Percentiles rank a stretch among this genome's conserved stretches.
Conservation (phyloP, 2,797 vertebrate species). For the Ctenosaura bakeri region DNA sequence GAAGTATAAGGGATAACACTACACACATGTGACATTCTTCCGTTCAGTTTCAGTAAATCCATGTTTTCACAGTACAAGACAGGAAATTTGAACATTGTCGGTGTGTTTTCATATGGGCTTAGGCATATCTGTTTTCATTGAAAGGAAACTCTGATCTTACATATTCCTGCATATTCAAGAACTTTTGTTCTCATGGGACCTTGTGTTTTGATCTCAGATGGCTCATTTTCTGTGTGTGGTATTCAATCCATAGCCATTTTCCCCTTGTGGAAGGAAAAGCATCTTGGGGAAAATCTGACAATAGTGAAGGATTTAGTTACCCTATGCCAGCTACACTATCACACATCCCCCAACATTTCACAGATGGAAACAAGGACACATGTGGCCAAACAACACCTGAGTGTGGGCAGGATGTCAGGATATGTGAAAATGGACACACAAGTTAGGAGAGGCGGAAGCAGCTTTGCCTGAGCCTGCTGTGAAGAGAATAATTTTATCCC, state of each 20-base stretch:
- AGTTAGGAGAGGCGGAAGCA: too few relatives aligned
- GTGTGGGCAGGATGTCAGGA: too few relatives aligned
- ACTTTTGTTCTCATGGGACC: background rate
- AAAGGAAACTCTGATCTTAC: slow-evolving; percentile 2
- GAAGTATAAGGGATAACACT: slow-evolving; percentile 47
- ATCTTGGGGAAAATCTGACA: background rate
- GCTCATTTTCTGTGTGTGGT: background rate
- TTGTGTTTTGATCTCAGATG: background rate
- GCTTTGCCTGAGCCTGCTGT: too few relatives aligned
- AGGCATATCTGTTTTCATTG: slow-evolving; percentile 41
- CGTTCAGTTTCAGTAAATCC: slow-evolving; percentile 31
- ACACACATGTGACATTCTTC: background rate
- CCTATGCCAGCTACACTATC: background rate
- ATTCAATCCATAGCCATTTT: background rate
- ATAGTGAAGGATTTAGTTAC: background rate
- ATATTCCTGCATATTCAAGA: background rate
- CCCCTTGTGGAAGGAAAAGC: background rate
- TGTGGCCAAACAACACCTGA: too few relatives aligned
- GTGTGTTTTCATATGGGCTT: slow-evolving; percentile 56
- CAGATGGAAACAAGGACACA: too few relatives aligned
- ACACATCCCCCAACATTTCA: too few relatives aligned
- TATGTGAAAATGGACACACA: too few relatives aligned
- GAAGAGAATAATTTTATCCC: too few relatives aligned
- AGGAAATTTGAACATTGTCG: slow-evolving; percentile 58
- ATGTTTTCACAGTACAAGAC: slow-evolving; percentile 12